Evolutionary conservation across 2,113 vertebrate species (phyloP).

Genomic region (Pampusana beccarii): DNA sequence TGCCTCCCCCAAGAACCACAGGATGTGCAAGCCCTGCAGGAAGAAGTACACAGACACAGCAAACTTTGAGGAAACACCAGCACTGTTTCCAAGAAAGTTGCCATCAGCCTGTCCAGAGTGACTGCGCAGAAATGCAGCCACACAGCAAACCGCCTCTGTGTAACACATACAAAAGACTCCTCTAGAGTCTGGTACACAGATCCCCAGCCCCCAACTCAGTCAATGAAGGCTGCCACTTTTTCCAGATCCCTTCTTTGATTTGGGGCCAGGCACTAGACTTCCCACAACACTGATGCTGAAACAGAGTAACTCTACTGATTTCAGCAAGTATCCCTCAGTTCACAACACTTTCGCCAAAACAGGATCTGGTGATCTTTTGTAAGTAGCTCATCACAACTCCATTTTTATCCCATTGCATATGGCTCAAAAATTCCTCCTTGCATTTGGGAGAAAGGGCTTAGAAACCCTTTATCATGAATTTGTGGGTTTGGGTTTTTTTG

Average conservation of each 20-base stretch:
- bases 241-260: neutral
- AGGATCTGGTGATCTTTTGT: neutral
- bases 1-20: neutral
- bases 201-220: conserved; percentile 47
- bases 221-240: conserved; percentile 21
- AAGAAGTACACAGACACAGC: neutral
- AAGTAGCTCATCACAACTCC: neutral
- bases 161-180: conserved; percentile 60
- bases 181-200: neutral
- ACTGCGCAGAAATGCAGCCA: neutral
- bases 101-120: neutral
- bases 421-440: neutral
- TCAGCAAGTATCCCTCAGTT: neutral
- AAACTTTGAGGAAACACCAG: conserved; percentile 2
- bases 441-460: neutral
- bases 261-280: neutral
- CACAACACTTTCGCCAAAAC: neutral
- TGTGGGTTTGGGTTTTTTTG: neutral
- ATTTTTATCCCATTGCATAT: neutral
- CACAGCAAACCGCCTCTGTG: conserved; percentile 4
- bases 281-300: neutral
- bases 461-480: neutral
- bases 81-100: neutral
- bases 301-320: neutral
- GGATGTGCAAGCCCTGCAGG: neutral